Conservation (phyloP, 2,797 vertebrate species). For the Linurgus olivaceus region DNA sequence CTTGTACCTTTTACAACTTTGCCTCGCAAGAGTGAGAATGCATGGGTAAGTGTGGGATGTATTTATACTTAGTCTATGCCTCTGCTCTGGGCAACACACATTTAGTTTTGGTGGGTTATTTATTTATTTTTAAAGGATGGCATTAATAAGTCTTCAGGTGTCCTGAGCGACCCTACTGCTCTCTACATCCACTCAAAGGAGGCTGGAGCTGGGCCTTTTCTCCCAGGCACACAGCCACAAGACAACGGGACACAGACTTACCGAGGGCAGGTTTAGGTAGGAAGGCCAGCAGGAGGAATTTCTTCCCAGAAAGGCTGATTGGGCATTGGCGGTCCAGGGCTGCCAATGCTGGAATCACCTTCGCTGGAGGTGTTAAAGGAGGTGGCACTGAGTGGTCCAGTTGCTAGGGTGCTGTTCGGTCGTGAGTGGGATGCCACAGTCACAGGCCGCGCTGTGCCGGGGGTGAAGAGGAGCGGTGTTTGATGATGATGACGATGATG, state of each 20-base stretch:
- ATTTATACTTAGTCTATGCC: neutral
- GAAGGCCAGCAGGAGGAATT: neutral
- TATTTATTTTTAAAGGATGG: no score
- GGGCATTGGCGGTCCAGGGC: no score
- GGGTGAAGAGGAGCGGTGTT: fast-evolving
- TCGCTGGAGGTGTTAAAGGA: no score
- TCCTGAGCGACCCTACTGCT: fast-evolving
- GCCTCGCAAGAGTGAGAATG: fast-evolving
- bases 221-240: neutral
- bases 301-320: neutral
- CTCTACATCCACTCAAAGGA: no score
- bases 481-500: fast-evolving
- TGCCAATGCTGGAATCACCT: fast-evolving
- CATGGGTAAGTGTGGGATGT: fast-evolving
- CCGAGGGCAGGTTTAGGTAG: no score
- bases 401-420: fast-evolving
- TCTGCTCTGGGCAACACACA: fast-evolving
- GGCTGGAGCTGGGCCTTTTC: neutral
- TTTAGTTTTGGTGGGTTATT: neutral
- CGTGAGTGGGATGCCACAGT: fast-evolving
- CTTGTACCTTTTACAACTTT: neutral
- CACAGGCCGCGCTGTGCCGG: no score
- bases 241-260: fast-evolving
- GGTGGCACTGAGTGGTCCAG: fast-evolving
- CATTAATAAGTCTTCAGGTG: fast-evolving